Evolutionary conservation across 2,797 vertebrate species (phyloP).

Genomic region (Eulemur mongoz): DNA sequence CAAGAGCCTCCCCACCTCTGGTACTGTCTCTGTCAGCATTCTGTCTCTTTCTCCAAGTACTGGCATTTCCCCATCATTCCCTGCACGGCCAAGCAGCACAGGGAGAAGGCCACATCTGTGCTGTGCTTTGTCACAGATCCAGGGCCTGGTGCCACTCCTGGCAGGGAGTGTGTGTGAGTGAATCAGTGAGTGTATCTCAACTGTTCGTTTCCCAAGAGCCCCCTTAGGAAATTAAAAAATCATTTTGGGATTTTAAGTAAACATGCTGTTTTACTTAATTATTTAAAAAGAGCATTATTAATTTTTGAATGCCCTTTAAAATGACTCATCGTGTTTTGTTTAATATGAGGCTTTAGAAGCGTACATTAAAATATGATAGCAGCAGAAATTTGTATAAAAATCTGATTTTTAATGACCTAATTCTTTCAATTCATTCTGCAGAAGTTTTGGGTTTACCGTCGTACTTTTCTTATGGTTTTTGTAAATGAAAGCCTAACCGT

Average conservation of each 20-base stretch:
- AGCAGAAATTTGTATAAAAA: background rate
- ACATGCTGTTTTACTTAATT: background rate
- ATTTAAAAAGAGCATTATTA: background rate
- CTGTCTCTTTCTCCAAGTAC: background rate
- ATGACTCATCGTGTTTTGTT: background rate
- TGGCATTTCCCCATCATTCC: background rate
- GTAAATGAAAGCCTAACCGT: background rate
- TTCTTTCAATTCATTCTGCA: background rate
- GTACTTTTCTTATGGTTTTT: background rate
- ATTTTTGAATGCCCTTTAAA: background rate
- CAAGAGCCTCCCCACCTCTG: background rate
- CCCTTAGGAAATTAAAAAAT: background rate
- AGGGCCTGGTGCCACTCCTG: background rate
- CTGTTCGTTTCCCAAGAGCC: background rate
- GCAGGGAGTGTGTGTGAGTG: background rate
- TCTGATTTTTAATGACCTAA: background rate
- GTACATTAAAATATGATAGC: background rate
- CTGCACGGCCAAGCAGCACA: background rate
- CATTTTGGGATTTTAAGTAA: conserved; percentile 9
- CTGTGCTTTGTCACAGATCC: background rate
- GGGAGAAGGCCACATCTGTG: background rate
- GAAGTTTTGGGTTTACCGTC: background rate
- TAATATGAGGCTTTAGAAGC: background rate
- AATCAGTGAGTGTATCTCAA: background rate
- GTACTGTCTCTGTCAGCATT: background rate